A percentile compares a stretch with the other conserved stretches of the same genome.
These are phyloP conservation scores for Leucoraja erinaceus DNA, from an alignment of 2,113 vertebrate species.

Conservation along the genomic window DNA sequence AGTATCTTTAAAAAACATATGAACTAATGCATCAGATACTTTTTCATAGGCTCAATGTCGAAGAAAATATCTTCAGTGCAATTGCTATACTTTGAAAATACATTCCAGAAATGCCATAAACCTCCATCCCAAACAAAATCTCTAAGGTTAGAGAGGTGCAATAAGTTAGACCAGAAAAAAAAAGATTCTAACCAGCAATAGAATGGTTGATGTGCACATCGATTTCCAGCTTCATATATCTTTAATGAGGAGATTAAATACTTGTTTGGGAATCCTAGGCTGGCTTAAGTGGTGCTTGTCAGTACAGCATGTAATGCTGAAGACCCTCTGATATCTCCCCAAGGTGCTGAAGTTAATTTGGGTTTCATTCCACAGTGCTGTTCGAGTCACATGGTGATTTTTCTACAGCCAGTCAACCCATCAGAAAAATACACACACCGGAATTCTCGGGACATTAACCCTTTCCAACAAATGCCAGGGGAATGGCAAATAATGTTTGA, in stretches of 20 bases:
- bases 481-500: background rate
- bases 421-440: background rate
- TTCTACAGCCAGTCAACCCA: background rate
- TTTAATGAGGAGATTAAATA: slow-evolving; percentile 99
- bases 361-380: slow-evolving; percentile 50
- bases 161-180: slow-evolving; percentile 73
- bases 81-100: slow-evolving; percentile 41
- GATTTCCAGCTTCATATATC: slow-evolving; percentile 98
- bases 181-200: slow-evolving; percentile 70
- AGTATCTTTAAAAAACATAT: background rate
- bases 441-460: background rate
- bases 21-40: background rate
- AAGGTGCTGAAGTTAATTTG: slow-evolving; percentile 57
- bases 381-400: slow-evolving; percentile 57
- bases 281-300: slow-evolving; percentile 77
- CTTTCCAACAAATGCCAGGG: background rate
- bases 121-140: slow-evolving; percentile 75
- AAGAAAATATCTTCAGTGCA: background rate
- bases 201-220: slow-evolving; percentile 59
- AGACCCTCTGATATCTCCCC: slow-evolving; percentile 66
- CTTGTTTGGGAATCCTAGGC: slow-evolving; percentile 90
- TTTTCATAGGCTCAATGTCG: background rate
- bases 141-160: slow-evolving; percentile 86
- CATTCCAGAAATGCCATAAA: slow-evolving; percentile 61
- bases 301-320: slow-evolving; percentile 59